Conservation (phyloP, 2,888 invertebrate species). For the Xestoiulus laeticollis region DNA sequence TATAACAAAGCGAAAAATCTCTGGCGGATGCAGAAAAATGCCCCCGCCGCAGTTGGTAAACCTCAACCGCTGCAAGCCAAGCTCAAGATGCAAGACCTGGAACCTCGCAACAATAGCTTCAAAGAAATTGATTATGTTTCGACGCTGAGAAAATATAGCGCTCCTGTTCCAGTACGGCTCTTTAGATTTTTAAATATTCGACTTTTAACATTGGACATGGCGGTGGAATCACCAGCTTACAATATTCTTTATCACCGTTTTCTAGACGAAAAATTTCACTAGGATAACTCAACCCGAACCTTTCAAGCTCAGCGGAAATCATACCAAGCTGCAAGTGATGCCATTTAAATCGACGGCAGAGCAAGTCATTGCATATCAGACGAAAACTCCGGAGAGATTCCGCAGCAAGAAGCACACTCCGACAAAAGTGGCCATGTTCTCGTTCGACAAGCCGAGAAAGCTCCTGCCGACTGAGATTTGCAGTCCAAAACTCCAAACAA, state of each 20-base stretch:
- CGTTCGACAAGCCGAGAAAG: background rate
- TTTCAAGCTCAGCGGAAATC: conserved; percentile 34
- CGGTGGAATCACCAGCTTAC: background rate
- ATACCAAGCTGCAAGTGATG: conserved; percentile 44
- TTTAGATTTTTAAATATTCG: background rate
- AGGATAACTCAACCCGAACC: conserved; percentile 43
- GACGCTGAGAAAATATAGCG: background rate
- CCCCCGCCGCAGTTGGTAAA: background rate
- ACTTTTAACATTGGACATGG: background rate
- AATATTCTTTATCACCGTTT: background rate
- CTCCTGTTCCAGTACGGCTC: background rate
- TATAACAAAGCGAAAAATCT: background rate
- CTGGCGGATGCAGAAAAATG: background rate
- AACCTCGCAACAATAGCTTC: background rate
- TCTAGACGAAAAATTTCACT: background rate
- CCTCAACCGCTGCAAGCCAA: background rate
- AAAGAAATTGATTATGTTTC: background rate
- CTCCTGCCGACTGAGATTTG: background rate
- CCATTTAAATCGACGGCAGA: conserved; percentile 72
- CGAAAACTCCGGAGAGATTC: conserved; percentile 71
- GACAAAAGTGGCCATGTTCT: background rate
- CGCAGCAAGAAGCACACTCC: conserved; percentile 58
- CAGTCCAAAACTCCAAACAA: conserved; percentile 63
- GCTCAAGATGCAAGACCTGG: background rate
- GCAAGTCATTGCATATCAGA: conserved; percentile 69